Percentiles rank a stretch among this genome's conserved stretches.
These are phyloP conservation scores for Drepana falcataria DNA, from an alignment of 2,888 invertebrate genomes.

Conservation along the genomic window DNA sequence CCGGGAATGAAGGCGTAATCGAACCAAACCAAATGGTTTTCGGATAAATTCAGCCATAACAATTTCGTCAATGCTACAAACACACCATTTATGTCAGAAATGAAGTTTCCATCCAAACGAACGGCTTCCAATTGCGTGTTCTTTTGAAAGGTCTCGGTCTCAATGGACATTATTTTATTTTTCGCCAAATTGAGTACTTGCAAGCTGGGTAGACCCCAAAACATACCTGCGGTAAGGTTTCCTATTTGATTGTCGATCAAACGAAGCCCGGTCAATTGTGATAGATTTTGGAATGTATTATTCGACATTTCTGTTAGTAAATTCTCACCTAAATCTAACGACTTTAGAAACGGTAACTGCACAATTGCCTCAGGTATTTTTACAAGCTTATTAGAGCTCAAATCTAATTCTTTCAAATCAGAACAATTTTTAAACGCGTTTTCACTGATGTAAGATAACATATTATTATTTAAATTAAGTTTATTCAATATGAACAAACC, in stretches of 20 bases:
- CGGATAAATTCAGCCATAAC: slow-evolving; percentile 92
- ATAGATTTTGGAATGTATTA: slow-evolving; percentile 89
- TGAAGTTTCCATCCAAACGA: slow-evolving; percentile 90
- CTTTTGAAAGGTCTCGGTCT: slow-evolving; percentile 90
- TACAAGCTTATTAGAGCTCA: slow-evolving; percentile 90
- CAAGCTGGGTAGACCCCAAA: slow-evolving; percentile 88
- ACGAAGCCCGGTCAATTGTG: slow-evolving; percentile 91
- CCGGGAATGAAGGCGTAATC: slow-evolving; percentile 94
- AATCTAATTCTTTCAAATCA: slow-evolving; percentile 91
- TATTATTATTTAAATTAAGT: slow-evolving; percentile 90
- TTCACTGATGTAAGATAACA: slow-evolving; percentile 85
- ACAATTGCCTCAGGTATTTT: slow-evolving; percentile 91
- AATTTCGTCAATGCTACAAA: slow-evolving; percentile 90
- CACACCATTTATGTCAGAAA: slow-evolving; percentile 93
- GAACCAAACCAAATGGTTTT: slow-evolving; percentile 95
- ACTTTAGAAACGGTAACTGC: slow-evolving; percentile 90
- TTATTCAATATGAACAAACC: slow-evolving; percentile 90
- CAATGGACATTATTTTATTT: slow-evolving; percentile 92
- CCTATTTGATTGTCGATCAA: slow-evolving; percentile 94
- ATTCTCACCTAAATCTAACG: slow-evolving; percentile 95
- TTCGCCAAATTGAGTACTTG: slow-evolving; percentile 93
- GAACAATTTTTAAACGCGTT: slow-evolving; percentile 92
- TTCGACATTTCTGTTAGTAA: slow-evolving; percentile 89
- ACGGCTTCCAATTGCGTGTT: slow-evolving; percentile 91
- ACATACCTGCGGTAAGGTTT: slow-evolving; percentile 91